Percentiles rank a stretch among this genome's conserved stretches.
Conservation (phyloP, 2,113 vertebrate species). For the Ceuthmochares aereus region DNA sequence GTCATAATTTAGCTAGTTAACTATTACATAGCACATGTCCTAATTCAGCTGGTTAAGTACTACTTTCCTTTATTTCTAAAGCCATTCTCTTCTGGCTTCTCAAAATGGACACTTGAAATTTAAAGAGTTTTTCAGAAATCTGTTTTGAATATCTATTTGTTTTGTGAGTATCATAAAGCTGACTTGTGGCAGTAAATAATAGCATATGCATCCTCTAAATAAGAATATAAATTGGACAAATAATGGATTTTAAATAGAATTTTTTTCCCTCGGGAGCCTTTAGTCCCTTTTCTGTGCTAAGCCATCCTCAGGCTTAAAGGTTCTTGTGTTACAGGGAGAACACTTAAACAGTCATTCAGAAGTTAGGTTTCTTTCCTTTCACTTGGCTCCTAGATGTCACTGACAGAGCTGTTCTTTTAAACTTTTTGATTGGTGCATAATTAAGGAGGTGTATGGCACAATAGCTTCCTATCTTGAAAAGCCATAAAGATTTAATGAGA, state of each 20-base stretch:
- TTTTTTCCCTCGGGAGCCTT: not conserved
- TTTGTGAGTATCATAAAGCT: not conserved
- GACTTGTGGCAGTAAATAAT: not conserved
- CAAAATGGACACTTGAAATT: not conserved
- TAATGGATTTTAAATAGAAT: not conserved
- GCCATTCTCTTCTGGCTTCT: not conserved
- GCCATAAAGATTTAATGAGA: constrained; percentile 72
- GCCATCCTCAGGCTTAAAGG: not conserved
- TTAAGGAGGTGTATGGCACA: constrained; percentile 72
- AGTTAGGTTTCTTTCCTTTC: not conserved
- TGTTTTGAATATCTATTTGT: not conserved
- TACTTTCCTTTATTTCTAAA: not conserved
- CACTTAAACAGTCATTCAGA: not conserved
- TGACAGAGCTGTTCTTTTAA: not conserved
- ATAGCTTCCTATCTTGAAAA: constrained; percentile 62
- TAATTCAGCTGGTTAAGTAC: not conserved
- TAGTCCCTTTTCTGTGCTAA: not conserved
- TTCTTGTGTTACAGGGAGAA: not conserved
- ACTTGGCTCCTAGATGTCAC: not conserved
- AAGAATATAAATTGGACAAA: not conserved
- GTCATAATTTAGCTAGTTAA: not conserved
- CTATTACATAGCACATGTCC: not conserved
- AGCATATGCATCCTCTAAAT: not conserved
- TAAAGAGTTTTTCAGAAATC: not conserved
- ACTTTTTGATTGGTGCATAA: constrained; percentile 60